Conservation (phyloP, 2,888 invertebrate species). For the Orthonevra nobilis region DNA sequence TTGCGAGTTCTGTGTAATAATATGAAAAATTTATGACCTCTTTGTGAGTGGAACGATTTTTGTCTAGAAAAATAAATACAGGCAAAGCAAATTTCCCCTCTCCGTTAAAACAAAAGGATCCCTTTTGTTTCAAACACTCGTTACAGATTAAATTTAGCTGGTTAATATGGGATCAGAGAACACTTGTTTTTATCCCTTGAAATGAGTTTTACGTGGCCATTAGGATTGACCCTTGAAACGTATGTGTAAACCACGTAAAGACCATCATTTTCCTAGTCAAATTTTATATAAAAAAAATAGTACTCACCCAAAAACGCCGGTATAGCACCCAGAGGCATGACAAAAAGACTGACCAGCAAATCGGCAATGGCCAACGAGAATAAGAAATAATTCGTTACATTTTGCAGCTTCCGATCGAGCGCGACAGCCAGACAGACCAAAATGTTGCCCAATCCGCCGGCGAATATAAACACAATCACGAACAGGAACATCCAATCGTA, state of each 20-base stretch:
- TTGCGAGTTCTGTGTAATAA: conserved; percentile 25
- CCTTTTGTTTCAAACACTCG: conserved; percentile 2
- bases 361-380: conserved; percentile 96
- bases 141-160: neutral
- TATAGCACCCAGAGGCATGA: conserved; percentile 97
- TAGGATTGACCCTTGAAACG: neutral
- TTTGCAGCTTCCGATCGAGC: conserved; percentile 93
- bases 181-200: neutral
- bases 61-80: conserved; percentile 3
- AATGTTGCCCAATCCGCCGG: conserved; percentile 94
- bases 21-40: conserved; percentile 25
- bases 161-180: neutral
- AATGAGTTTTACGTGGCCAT: neutral
- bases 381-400: conserved; percentile 97
- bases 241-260: too few relatives aligned
- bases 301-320: conserved; percentile 94
- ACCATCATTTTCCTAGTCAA: too few relatives aligned
- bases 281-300: too few relatives aligned
- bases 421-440: conserved; percentile 96
- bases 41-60: conserved; percentile 10
- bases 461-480: conserved; percentile 91
- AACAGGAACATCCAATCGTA: conserved; percentile 93
- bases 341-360: conserved; percentile 94
- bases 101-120: too few relatives aligned
- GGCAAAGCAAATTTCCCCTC: neutral